Evolutionary conservation across 2,113 vertebrate species (phyloP), one percentile per base, ranked within the genome.

Genomic region (Charina bottae): DNA sequence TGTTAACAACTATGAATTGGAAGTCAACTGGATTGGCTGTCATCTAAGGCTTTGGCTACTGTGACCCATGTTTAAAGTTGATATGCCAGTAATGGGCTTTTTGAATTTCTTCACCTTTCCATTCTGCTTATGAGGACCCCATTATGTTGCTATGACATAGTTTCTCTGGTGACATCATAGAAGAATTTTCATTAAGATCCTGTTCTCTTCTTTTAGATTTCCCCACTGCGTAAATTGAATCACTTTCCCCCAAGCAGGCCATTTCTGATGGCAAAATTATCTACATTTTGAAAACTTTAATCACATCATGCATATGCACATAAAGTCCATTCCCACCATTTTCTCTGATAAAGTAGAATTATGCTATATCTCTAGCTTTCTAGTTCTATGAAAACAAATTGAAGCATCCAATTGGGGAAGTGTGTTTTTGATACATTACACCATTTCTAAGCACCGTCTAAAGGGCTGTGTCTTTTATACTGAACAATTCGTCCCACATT

Each of bases 211-310:
- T 95, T 94, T 90, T 89, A 94, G 56, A 85, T 89, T 92, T 92
- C 89, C 92, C 90, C 93, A 94, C 78, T 62, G 21, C 87, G 91
- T 68, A 95, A 89, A 85, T 56, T 93, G 89, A 89, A 94, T 94
- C 93, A 88, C 92, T 93, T 95, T 95, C 59, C 90, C 92, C 68
- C 85, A 96, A 96, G 84, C 68, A 93, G 90, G 94, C n/a, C 90
- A 93, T 85, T 94, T 95, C 94, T 90, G 93, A 90, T 13, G 89
- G 92, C 72, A 89, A 96, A 94, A 96, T 90, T 89, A 95, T 94
- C 94, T 87, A 91, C 91, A 72, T 94, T 88, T 90, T 72, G 94
- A 95, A 95, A 93, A 92, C 93, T 95, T 88, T 83, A 94, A 95
- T 92, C 83, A 87, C 88, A 93, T 93, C 85, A 2, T 33, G 17